Evolutionary conservation across 1,140 invertebrate genomes (phyloP).

Genomic region (Euwallacea fornicatus): DNA sequence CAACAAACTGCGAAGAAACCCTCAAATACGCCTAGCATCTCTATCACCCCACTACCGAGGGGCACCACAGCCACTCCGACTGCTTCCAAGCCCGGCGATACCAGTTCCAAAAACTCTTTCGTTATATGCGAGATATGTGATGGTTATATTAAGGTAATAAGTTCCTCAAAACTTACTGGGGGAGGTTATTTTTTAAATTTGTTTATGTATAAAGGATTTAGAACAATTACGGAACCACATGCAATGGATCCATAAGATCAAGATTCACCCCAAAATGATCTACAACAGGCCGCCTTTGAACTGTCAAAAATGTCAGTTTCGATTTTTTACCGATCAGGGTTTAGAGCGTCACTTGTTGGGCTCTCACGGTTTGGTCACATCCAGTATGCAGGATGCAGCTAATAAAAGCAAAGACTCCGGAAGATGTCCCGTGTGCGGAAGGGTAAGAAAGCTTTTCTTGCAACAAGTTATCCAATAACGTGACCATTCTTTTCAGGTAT

Average conservation of each 20-base stretch:
- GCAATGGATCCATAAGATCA: slow-evolving; percentile 96
- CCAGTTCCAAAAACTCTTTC: slow-evolving; percentile 71
- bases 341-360: slow-evolving; percentile 90
- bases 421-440: slow-evolving; percentile 89
- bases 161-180: not conserved
- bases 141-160: slow-evolving; percentile 77
- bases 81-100: slow-evolving; percentile 53
- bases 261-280: slow-evolving; percentile 95
- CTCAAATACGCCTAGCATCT: slow-evolving; percentile 72
- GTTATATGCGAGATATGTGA: slow-evolving; percentile 96
- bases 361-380: slow-evolving; percentile 90
- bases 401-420: slow-evolving; percentile 94
- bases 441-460: slow-evolving; percentile 59
- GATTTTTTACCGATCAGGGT: slow-evolving; percentile 75
- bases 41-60: slow-evolving; percentile 84
- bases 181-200: not conserved
- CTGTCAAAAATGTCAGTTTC: slow-evolving; percentile 94
- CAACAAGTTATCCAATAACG: not conserved
- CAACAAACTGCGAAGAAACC: slow-evolving; percentile 25
- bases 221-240: slow-evolving; percentile 91
- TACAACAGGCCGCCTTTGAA: slow-evolving; percentile 91
- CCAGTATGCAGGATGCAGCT: slow-evolving; percentile 93
- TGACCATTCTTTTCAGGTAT: slow-evolving; percentile 63
- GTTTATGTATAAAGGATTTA: slow-evolving; percentile 61
- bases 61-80: slow-evolving; percentile 53